Percentiles rank a stretch among this genome's conserved stretches.
phyloP scores from a whole-genome alignment of 1,140 invertebrate species.

The Ceratosolen fusciceps region DNA sequence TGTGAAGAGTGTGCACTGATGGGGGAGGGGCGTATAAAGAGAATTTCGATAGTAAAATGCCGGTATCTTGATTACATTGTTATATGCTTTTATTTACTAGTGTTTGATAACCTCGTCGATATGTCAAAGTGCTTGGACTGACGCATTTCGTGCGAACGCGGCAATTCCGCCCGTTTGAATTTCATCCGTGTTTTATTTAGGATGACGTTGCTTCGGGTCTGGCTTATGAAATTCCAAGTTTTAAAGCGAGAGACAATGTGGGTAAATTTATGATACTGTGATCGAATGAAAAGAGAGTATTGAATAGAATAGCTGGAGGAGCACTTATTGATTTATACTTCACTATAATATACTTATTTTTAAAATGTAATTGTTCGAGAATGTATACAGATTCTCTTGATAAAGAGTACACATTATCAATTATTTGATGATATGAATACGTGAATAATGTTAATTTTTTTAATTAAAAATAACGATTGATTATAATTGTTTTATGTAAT shows the following conservation, averaged over 20 bases:
- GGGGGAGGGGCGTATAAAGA: no score
- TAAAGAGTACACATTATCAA: not conserved
- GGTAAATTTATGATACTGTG: not conserved
- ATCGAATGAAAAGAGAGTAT: not conserved
- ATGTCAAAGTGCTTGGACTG: not conserved
- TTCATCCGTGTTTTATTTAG: conserved; percentile 9
- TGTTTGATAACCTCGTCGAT: not conserved
- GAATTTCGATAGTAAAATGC: not conserved
- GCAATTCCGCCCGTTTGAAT: conserved; percentile 1
- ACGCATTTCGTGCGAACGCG: not conserved
- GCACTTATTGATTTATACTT: not conserved
- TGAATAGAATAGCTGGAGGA: not conserved
- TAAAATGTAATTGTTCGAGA: not conserved
- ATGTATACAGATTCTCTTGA: not conserved
- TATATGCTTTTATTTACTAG: not conserved
- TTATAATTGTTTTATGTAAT: no score
- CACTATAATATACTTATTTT: not conserved
- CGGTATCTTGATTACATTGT: not conserved
- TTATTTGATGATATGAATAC: no score
- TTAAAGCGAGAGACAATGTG: not conserved
- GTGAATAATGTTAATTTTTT: no score
- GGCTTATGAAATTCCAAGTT: conserved; percentile 6
- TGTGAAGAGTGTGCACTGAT: no score
- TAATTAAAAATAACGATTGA: no score
- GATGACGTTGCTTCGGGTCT: not conserved